Evolutionary conservation across 92 coral and sea anemone genomes (phyloP), one percentile per base, ranked within the genome.

Genomic region (Diadumene lineata): DNA sequence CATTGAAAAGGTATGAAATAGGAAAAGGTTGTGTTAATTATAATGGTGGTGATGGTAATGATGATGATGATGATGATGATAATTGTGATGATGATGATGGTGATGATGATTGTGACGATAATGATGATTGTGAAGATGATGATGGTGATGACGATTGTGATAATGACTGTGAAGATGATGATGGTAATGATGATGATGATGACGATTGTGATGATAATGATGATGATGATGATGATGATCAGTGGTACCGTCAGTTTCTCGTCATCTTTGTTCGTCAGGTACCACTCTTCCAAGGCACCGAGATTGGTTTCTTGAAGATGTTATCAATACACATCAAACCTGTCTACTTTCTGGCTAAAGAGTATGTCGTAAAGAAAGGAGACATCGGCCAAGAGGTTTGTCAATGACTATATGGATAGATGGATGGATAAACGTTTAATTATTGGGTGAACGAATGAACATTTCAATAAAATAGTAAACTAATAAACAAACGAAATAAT

Each of bases 271-370:
- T 11, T 13, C 7, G 28, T 7, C 72, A 91, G 97, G 97, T 91
- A 66, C 97, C 93, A 27, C 60, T 91, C 63, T 91, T 91, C 72
- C 81, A 91, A 68, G 89, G 79, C 50, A 91, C 92, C 9, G 97
- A 91, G 73, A 91, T 91, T 77, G 97, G 97, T 75, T 88, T 91
- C 92, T 81, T 88, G 77, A 91, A 91, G 88, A 91, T 88, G 97
- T 64, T 91, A 11, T 88, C 90, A 19, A 82, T 88, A 78, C 68
- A 88, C 64, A 73, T 91, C 24, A 88, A 85, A 19, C 97, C 97
- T 16, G 89, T 91, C 21, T 91, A 91, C 77, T 91, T 91, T 82
- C 77, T 91, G n/a, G 74, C 90, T 68, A 91, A 91, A 30, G 97
- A 91, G 61, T 91, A 91, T 50, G 81, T 91, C 4, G 97, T 91